phyloP scores from a whole-genome alignment of 1,140 invertebrate genomes.

The Parasteatoda tepidariorum region DNA sequence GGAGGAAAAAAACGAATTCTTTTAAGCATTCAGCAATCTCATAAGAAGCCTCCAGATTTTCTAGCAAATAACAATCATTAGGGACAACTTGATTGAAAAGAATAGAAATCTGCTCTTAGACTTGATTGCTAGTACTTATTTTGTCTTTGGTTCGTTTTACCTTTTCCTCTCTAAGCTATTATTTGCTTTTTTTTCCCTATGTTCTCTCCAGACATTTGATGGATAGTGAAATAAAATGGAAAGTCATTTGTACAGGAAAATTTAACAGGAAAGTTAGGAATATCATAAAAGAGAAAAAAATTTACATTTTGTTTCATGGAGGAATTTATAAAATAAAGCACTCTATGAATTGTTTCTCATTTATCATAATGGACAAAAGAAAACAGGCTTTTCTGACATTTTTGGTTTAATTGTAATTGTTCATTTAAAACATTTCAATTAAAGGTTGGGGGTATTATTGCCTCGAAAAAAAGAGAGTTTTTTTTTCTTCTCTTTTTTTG shows the following conservation, averaged over 20 bases:
- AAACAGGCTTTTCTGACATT: no score
- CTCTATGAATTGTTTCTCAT: not conserved
- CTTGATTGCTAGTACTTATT: not conserved
- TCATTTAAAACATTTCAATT: no score
- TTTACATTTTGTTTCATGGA: not conserved
- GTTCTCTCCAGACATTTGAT: not conserved
- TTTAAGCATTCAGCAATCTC: not conserved
- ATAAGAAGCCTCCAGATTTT: not conserved
- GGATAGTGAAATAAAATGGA: not conserved
- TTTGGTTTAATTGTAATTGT: no score
- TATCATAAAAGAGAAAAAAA: not conserved
- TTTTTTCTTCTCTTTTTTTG: no score
- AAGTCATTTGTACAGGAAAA: not conserved
- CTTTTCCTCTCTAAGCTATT: conserved; percentile 3
- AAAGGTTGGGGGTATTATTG: no score
- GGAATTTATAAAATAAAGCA: not conserved
- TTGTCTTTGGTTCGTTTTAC: not conserved
- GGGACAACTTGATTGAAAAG: conserved; percentile 2
- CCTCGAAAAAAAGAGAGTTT: no score
- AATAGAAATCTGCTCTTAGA: not conserved
- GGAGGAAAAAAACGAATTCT: not conserved
- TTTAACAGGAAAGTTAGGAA: not conserved
- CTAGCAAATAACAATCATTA: conserved; percentile 11
- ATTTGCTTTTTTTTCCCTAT: not conserved
- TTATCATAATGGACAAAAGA: no score